Conservation (phyloP, 2,113 vertebrate species). For the Leptobrachium ailaonicum region DNA sequence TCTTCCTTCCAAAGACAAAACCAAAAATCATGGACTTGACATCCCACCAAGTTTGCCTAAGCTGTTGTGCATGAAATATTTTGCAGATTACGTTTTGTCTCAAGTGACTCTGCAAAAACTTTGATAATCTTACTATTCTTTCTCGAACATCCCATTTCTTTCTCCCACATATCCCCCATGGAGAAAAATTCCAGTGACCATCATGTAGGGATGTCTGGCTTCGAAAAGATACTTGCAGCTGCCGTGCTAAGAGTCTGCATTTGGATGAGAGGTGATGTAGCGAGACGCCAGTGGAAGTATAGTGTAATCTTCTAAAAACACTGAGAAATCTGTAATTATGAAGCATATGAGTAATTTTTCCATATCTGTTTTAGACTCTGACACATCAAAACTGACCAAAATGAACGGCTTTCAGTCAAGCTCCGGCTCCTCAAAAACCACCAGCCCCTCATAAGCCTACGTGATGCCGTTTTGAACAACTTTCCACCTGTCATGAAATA, state of each 20-base stretch:
- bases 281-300: constrained; percentile 13
- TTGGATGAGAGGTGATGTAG: constrained; percentile 5
- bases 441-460: neutral
- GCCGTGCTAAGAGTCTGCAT: constrained; percentile 16
- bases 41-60: too few relatives aligned
- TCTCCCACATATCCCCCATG: constrained; percentile 12
- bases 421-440: neutral
- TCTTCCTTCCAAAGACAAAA: too few relatives aligned
- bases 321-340: constrained; percentile 28
- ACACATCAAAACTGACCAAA: constrained; percentile 22
- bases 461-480: too few relatives aligned
- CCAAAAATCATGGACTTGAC: too few relatives aligned
- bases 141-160: neutral
- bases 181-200: constrained; percentile 3
- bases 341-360: constrained; percentile 16
- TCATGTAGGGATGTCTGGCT: neutral
- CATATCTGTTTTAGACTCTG: neutral
- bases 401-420: constrained; percentile 6
- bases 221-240: constrained; percentile 6
- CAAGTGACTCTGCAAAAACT: neutral
- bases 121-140: neutral
- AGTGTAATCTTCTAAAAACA: constrained; percentile 1
- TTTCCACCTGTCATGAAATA: too few relatives aligned
- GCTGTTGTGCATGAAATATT: neutral
- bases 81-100: neutral